phyloP scores from a whole-genome alignment of 2,797 vertebrate genomes.

The Potorous gilbertii region DNA sequence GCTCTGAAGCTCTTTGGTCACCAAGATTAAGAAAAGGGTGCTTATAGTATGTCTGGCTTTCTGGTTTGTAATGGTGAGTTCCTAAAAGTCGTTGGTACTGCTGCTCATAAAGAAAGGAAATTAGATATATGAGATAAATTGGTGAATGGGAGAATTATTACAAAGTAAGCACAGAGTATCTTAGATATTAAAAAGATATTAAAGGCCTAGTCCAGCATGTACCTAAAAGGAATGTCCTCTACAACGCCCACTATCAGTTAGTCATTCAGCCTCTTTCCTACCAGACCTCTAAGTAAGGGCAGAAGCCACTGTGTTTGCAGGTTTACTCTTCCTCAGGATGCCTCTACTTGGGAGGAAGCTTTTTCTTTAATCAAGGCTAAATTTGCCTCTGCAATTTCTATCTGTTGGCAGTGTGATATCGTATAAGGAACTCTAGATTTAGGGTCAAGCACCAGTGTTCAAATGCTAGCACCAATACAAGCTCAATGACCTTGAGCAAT shows the following conservation, averaged over 20 bases:
- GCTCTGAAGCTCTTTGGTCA: neutral
- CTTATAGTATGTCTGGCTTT: neutral
- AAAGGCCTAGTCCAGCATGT: neutral
- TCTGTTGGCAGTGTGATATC: neutral
- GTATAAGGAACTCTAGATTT: neutral
- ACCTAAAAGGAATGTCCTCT: neutral
- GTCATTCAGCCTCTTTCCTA: neutral
- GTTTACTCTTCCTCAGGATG: neutral
- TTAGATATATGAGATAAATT: slow-evolving; percentile 23
- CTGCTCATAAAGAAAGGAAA: slow-evolving; percentile 35
- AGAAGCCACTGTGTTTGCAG: neutral
- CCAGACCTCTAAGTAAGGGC: neutral
- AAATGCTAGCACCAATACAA: neutral
- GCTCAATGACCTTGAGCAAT: neutral
- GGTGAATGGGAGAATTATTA: neutral
- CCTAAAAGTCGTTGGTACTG: neutral
- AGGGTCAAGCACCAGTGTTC: neutral
- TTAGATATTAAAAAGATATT: neutral
- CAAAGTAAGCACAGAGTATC: neutral
- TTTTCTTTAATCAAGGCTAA: neutral
- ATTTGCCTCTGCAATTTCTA: neutral
- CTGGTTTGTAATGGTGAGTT: slow-evolving; percentile 31
- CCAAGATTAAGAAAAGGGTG: slow-evolving; percentile 5
- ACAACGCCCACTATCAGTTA: neutral
- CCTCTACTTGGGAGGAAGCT: neutral